Conservation (phyloP, 2,113 vertebrate species). For the Microtus oregoni region DNA sequence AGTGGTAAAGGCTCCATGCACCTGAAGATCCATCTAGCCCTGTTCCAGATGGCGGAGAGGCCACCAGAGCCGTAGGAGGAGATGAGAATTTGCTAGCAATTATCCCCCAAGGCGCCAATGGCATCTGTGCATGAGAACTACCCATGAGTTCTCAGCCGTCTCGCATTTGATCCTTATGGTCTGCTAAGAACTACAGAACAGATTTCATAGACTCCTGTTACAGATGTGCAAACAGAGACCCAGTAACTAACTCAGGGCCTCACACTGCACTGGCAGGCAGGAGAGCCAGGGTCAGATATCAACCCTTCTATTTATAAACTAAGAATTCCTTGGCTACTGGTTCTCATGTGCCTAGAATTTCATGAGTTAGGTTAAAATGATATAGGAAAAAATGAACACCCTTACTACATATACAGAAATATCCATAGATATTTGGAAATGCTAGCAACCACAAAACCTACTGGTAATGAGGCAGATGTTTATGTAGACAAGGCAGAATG, state of each 20-base stretch:
- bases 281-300: background rate
- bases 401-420: background rate
- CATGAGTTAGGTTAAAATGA: background rate
- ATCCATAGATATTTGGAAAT: background rate
- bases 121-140: conserved; percentile 9
- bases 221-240: background rate
- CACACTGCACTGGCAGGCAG: background rate
- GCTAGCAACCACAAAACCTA: background rate
- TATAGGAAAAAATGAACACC: background rate
- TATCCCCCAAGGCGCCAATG: conserved; percentile 31
- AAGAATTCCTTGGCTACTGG: background rate
- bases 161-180: background rate
- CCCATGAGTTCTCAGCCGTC: background rate
- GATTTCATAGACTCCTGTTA: background rate
- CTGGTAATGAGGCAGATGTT: background rate
- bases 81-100: conserved; percentile 3
- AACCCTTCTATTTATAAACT: background rate
- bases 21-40: background rate
- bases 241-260: background rate
- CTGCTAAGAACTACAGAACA: background rate
- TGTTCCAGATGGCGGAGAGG: background rate
- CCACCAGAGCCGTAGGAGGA: background rate
- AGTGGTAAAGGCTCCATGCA: background rate
- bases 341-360: background rate
- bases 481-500: background rate